A percentile compares a stretch with the other conserved stretches of the same genome.
Conservation (phyloP, 2,113 vertebrate species). For the Petrocephalus microphthalmus region DNA sequence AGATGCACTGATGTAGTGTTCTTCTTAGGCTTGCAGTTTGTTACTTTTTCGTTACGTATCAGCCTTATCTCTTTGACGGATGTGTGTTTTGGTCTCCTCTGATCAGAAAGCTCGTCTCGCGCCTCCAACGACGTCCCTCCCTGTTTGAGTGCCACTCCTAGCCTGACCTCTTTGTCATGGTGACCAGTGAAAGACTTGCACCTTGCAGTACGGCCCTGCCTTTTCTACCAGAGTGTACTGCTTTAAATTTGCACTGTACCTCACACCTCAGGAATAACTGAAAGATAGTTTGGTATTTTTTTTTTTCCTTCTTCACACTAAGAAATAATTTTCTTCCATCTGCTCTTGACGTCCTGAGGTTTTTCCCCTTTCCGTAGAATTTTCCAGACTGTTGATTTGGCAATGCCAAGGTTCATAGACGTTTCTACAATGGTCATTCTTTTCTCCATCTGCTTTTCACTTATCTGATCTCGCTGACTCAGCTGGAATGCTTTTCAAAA, state of each 20-base stretch:
- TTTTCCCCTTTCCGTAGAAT: background rate
- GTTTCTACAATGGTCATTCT: background rate
- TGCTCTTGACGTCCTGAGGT: background rate
- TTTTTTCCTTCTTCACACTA: background rate
- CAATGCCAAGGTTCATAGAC: background rate
- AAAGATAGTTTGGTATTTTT: background rate
- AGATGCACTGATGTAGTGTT: too few species aligned
- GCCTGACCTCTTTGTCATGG: background rate
- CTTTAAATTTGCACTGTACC: background rate
- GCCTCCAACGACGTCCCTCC: background rate
- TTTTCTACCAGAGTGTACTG: background rate
- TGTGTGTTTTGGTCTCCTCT: background rate
- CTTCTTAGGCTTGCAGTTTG: background rate
- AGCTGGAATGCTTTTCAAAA: background rate
- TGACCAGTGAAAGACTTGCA: background rate
- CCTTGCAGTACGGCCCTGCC: background rate
- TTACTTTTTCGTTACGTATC: background rate
- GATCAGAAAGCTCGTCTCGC: background rate
- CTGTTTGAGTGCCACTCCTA: background rate
- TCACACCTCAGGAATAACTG: background rate
- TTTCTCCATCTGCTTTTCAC: background rate
- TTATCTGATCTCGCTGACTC: background rate
- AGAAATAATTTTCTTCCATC: background rate
- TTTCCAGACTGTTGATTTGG: background rate
- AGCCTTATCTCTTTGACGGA: background rate